Evolutionary conservation across 2,797 vertebrate species (phyloP).

Genomic region (Heterohyrax brucei): DNA sequence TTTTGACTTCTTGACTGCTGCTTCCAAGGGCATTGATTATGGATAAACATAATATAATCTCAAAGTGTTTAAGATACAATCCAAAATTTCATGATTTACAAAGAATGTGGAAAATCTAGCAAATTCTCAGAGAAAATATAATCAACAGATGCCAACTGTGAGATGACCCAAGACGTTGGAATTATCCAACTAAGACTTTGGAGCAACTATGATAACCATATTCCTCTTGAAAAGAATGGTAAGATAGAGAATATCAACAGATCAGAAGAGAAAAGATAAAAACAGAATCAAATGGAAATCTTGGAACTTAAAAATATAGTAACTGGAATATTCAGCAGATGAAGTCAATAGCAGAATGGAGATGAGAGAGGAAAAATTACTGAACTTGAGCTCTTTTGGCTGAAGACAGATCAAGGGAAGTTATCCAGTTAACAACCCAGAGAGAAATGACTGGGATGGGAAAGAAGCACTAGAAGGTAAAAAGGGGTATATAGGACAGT

Average conservation of each 20-base stretch:
- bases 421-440: neutral
- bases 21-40: neutral
- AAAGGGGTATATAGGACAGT: neutral
- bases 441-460: neutral
- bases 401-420: neutral
- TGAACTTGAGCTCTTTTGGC: no score
- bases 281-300: conserved; percentile 10
- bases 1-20: no score
- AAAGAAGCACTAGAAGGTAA: neutral
- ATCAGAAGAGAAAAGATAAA: neutral
- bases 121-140: conserved; percentile 1
- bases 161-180: neutral
- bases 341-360: neutral
- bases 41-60: neutral
- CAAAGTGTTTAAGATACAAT: neutral
- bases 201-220: neutral
- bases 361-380: neutral
- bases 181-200: neutral
- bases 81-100: neutral
- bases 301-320: neutral
- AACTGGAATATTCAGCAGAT: neutral
- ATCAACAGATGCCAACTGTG: neutral
- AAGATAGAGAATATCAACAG: neutral
- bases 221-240: neutral
- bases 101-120: conserved; percentile 11